Evolutionary conservation across 2,113 vertebrate species (phyloP), one percentile per base, ranked within the genome.

Genomic region (Poeciliopsis retropinna): DNA sequence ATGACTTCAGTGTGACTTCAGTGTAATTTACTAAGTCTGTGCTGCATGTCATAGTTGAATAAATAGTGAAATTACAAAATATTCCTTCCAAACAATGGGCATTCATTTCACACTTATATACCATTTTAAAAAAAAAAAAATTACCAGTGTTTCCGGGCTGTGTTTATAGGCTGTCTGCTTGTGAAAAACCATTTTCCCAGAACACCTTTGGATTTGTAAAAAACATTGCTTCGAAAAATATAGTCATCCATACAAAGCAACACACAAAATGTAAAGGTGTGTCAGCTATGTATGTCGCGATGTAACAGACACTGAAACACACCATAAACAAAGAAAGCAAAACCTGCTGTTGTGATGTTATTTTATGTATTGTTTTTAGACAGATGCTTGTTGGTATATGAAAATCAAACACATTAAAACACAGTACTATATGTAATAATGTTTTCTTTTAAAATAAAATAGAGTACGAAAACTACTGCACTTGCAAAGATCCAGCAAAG

Each of bases 41-140:
- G 57, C 47, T 73, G 70, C 64, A 67, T 44, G n/a, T 65, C 69
- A 66, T 34, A 30, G 11, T 60, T 78, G 13, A 28, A 30, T 11
- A 22, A 37, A 29, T 8, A 44, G 41, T 15, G 41, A 0, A 54
- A 25, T 54, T 25, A 25, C 47, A 54, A 54, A 54, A 7, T 54
- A 54, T 9, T 54, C 51, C 51, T 7, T 22, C 19, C 51, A 54
- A 54, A 57, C 51, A 54, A 25, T 54, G 17, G 22, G 6, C 15
- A 6, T 25, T 22, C 19, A 25, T 2, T 54, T 17, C 47, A n/a
- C 19, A n/a, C 2, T 57, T 57, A 8, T 25, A 2, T 47, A 10
- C 9, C 7, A n/a, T 57, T 57, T 57, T 22, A n/a, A n/a, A n/a
- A n/a, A n/a, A n/a, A n/a, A n/a, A n/a, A n/a, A n/a, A n/a, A n/a